Conservation (phyloP, 2,888 invertebrate species). For the Tachina fera region DNA sequence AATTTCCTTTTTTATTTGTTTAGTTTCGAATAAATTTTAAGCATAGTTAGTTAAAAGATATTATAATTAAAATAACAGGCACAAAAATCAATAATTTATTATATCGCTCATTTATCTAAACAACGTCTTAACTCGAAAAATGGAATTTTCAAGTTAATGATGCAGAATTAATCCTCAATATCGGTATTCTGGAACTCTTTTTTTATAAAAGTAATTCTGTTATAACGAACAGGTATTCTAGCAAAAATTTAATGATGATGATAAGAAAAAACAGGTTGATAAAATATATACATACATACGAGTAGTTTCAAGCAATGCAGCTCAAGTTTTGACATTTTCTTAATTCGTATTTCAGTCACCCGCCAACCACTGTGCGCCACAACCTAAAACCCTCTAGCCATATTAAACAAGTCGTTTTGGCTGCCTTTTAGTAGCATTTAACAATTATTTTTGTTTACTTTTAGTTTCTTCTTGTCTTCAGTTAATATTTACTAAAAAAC, state of each 20-base stretch:
- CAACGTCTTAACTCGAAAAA: no score
- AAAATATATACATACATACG: no score
- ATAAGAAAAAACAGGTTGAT: no score
- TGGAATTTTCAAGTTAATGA: no score
- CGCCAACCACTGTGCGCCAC: neutral
- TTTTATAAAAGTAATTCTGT: no score
- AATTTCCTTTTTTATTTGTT: conserved; percentile 1
- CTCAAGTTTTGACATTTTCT: neutral
- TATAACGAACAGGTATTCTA: no score
- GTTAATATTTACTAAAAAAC: conserved; percentile 15
- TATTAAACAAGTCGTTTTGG: neutral
- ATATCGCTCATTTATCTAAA: no score
- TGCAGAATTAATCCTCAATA: no score
- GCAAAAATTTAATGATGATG: no score
- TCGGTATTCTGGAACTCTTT: no score
- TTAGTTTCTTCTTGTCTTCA: neutral
- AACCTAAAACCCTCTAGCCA: neutral
- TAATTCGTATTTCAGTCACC: neutral
- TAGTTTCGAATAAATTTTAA: conserved; percentile 56
- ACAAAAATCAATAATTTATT: no score
- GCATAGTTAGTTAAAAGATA: conserved; percentile 7
- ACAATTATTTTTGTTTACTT: conserved; percentile 9
- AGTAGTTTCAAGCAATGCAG: no score
- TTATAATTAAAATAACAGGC: neutral
- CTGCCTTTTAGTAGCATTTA: conserved; percentile 9